Evolutionary conservation across 1,140 invertebrate species (phyloP).

Genomic region (Drosophila miranda): DNA sequence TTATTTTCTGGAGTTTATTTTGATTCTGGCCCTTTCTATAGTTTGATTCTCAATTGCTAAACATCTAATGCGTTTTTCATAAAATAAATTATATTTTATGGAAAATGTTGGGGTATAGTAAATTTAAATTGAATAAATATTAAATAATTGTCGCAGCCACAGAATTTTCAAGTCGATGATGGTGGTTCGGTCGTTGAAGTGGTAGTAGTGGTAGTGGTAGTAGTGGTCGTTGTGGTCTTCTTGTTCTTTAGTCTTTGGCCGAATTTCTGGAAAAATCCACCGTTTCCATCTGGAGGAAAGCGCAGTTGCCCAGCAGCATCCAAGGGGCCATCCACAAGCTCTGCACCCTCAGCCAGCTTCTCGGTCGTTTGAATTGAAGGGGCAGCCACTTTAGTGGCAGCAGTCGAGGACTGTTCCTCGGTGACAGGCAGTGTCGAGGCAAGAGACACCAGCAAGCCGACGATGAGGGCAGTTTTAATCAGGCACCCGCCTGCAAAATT

Average conservation of each 20-base stretch:
- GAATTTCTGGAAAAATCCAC: constrained; percentile 18
- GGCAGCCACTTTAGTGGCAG: neutral
- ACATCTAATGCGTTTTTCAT: too few relatives aligned
- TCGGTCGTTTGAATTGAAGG: neutral
- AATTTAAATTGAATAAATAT: too few relatives aligned
- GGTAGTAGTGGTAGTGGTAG: neutral
- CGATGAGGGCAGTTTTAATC: constrained; percentile 14
- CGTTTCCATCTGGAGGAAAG: constrained; percentile 19
- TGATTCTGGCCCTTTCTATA: constrained; percentile 8
- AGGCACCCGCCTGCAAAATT: constrained; percentile 10
- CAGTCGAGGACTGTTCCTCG: neutral
- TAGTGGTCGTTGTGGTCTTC: neutral
- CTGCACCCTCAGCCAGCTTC: neutral
- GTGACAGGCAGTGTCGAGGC: constrained; percentile 24
- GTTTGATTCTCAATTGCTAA: neutral
- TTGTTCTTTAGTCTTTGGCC: constrained; percentile 35
- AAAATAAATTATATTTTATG: too few relatives aligned
- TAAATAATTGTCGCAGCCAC: too few relatives aligned
- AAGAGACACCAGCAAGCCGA: constrained; percentile 32
- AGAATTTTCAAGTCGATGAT: neutral
- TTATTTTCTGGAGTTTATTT: constrained; percentile 21
- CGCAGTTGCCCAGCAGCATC: constrained; percentile 8
- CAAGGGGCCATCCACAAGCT: constrained; percentile 1
- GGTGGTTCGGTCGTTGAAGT: neutral
- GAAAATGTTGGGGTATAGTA: too few relatives aligned